Percentiles rank a stretch among this genome's conserved stretches.
Evolutionary conservation across 2,113 vertebrate species (phyloP).

Genomic region (Pao palembangensis): DNA sequence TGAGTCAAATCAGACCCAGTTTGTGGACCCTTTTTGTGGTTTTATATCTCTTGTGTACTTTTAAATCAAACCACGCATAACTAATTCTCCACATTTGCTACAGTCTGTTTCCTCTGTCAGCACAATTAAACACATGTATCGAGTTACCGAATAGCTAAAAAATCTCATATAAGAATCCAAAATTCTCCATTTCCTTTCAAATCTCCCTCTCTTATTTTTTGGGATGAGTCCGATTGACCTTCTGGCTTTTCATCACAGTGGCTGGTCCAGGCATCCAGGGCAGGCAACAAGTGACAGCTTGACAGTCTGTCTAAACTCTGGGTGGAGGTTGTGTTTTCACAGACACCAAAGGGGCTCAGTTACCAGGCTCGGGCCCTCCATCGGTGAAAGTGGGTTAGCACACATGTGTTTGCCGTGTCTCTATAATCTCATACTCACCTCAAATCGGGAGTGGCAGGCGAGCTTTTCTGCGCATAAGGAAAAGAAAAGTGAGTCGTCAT

Average conservation of each 20-base stretch:
- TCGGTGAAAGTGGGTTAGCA: slow-evolving; percentile 3
- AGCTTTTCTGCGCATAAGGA: slow-evolving; percentile 44
- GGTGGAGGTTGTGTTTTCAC: slow-evolving; percentile 62
- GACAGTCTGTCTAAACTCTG: slow-evolving; percentile 69
- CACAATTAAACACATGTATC: background rate
- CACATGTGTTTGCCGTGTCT: slow-evolving; percentile 18
- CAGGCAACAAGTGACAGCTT: slow-evolving; percentile 62
- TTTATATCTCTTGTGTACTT: background rate
- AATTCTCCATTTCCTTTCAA: slow-evolving; percentile 10
- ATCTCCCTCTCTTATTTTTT: slow-evolving; percentile 27
- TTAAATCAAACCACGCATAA: background rate
- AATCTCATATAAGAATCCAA: slow-evolving; percentile 24
- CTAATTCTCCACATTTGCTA: background rate
- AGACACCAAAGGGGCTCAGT: slow-evolving; percentile 43
- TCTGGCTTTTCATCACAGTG: slow-evolving; percentile 49
- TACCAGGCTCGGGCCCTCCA: slow-evolving; percentile 23
- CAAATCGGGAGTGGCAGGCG: slow-evolving; percentile 47
- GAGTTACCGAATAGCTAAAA: slow-evolving; percentile 6
- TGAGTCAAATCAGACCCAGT: background rate
- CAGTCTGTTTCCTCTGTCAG: background rate
- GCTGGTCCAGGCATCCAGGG: slow-evolving; percentile 36
- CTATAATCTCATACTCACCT: slow-evolving; percentile 20
- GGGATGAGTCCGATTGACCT: slow-evolving; percentile 49
- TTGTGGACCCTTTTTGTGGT: background rate
- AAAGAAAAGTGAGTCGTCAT: slow-evolving; percentile 44